These are phyloP conservation scores for Falco punctatus DNA, from an alignment of 2,113 vertebrate species.

Conservation along the genomic window DNA sequence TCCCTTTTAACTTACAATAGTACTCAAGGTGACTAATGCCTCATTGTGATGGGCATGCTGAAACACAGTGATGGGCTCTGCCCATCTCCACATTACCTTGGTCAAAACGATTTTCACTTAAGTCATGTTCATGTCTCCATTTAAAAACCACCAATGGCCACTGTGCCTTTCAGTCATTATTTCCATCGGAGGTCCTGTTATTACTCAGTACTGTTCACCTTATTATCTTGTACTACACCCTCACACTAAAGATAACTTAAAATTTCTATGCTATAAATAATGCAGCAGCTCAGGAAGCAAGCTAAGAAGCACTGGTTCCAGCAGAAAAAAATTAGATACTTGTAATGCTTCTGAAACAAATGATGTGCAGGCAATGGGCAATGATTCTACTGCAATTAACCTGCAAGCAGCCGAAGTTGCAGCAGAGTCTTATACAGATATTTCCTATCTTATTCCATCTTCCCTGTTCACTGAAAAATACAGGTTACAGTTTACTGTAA, in stretches of 20 bases:
- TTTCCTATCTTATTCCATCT: not conserved
- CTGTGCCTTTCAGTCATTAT: not conserved
- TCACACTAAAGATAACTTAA: not conserved
- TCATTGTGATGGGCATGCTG: not conserved
- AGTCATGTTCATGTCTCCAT: not conserved
- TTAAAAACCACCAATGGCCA: not conserved
- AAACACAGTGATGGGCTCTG: not conserved
- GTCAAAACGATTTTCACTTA: not conserved
- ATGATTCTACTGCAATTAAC: not conserved
- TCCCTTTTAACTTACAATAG: not conserved
- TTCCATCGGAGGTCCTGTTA: not conserved
- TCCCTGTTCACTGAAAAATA: not conserved
- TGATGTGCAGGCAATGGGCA: not conserved
- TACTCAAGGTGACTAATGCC: not conserved
- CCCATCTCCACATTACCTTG: not conserved
- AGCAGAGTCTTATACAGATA: not conserved
- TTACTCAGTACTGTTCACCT: not conserved
- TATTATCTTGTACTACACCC: not conserved
- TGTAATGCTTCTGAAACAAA: not conserved
- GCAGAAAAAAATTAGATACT: not conserved
- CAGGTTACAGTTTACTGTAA: not conserved
- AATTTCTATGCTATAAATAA: not conserved
- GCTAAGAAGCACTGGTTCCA: not conserved
- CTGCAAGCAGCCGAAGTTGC: not conserved
- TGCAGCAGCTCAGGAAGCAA: not conserved